Conservation (phyloP, 2,888 invertebrate genomes). For the Disparrhopalites patrizii region DNA sequence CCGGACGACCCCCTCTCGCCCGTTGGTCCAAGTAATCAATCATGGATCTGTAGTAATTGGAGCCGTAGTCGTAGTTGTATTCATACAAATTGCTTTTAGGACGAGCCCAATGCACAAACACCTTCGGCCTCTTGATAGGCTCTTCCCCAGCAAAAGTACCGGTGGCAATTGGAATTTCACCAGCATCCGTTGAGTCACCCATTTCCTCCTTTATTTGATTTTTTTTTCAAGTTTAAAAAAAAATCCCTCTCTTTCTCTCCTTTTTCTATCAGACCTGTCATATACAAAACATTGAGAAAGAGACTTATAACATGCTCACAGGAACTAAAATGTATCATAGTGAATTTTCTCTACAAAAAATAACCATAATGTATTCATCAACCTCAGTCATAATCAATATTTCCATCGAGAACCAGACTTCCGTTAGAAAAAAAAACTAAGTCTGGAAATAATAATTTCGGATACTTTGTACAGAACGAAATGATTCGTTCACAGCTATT, state of each 20-base stretch:
- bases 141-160: constrained; percentile 42
- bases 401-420: too few relatives aligned
- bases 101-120: constrained; percentile 46
- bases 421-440: too few relatives aligned
- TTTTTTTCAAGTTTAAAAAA: not conserved
- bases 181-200: constrained; percentile 36
- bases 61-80: constrained; percentile 77
- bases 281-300: constrained; percentile 4
- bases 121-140: constrained; percentile 42
- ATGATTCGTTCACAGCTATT: too few relatives aligned
- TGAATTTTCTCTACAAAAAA: not conserved
- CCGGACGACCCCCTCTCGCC: constrained; percentile 37
- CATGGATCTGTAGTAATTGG: constrained; percentile 83
- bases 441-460: too few relatives aligned
- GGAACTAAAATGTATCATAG: too few relatives aligned
- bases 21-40: constrained; percentile 68
- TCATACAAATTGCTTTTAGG: constrained; percentile 50
- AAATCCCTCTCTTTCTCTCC: constrained; percentile 12
- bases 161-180: constrained; percentile 26
- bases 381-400: too few relatives aligned
- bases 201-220: constrained; percentile 27
- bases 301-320: too few relatives aligned
- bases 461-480: too few relatives aligned
- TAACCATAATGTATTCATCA: constrained; percentile 7
- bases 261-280: constrained; percentile 30